phyloP scores from a whole-genome alignment of 2,888 invertebrate species.

The Linnaemya vulpina region DNA sequence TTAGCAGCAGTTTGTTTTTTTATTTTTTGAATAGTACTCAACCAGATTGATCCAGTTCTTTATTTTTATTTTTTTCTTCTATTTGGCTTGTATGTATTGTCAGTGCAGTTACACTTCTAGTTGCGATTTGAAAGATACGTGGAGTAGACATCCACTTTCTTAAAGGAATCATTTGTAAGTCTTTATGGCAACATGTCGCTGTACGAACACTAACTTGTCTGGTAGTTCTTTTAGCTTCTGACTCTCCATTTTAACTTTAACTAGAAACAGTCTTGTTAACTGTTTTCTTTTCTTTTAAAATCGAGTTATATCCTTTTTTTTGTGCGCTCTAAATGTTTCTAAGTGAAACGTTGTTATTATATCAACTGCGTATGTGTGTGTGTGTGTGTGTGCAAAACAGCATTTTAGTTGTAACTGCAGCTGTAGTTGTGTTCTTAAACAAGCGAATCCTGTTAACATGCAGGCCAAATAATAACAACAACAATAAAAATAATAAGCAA shows the following conservation, averaged over 20 bases:
- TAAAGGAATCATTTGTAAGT: no score
- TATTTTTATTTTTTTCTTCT: no score
- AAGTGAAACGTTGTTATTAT: slow-evolving; percentile 30
- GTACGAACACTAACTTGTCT: slow-evolving; percentile 9
- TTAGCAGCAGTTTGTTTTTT: no score
- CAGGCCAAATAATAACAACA: slow-evolving; percentile 35
- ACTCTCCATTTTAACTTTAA: not conserved
- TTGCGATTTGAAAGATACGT: no score
- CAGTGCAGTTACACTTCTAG: no score
- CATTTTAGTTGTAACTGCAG: not conserved
- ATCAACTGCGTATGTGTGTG: not conserved
- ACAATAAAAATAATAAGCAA: slow-evolving; percentile 37
- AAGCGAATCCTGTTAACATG: slow-evolving; percentile 51
- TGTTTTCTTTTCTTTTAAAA: not conserved
- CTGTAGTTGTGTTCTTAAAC: slow-evolving; percentile 28
- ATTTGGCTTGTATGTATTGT: no score
- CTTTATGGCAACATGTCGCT: no score
- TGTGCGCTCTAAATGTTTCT: slow-evolving; percentile 21
- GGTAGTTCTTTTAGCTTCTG: not conserved
- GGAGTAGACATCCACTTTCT: no score
- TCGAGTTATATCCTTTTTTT: slow-evolving; percentile 31
- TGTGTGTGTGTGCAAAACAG: not conserved
- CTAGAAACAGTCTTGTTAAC: no score
- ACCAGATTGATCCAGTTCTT: no score
- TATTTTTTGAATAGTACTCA: no score